phyloP scores from a whole-genome alignment of 2,797 vertebrate genomes.

The Cygnus olor region DNA sequence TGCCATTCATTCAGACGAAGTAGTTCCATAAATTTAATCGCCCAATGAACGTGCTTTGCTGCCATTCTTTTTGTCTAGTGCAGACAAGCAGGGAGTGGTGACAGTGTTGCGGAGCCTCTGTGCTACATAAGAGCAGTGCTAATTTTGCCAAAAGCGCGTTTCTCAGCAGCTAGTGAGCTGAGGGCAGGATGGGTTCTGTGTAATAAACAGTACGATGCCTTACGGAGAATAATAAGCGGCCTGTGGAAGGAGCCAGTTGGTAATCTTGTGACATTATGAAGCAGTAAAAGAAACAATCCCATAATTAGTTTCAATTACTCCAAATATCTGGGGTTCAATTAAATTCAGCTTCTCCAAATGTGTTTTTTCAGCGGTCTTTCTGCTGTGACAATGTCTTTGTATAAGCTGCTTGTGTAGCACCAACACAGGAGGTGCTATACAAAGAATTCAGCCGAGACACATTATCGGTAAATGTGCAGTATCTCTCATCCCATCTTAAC shows the following conservation, averaged over 20 bases:
- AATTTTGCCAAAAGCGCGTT: fast-evolving
- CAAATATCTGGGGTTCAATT: background rate
- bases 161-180: background rate
- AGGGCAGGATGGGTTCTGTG: background rate
- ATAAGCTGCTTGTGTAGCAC: background rate
- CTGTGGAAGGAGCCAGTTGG: background rate
- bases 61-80: background rate
- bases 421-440: background rate
- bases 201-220: fast-evolving
- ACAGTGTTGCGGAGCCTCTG: fast-evolving
- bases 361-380: background rate
- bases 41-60: background rate
- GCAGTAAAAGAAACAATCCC: background rate
- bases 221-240: fast-evolving
- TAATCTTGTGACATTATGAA: fast-evolving
- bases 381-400: background rate
- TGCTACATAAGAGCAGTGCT: fast-evolving
- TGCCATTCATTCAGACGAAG: background rate
- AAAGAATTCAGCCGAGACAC: background rate
- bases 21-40: background rate
- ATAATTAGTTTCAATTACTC: background rate
- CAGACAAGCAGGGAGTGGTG: fast-evolving
- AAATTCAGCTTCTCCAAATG: background rate
- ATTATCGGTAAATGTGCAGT: background rate
- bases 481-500: background rate